phyloP scores from a whole-genome alignment of 2,113 vertebrate genomes.

The Perccottus glenii region DNA sequence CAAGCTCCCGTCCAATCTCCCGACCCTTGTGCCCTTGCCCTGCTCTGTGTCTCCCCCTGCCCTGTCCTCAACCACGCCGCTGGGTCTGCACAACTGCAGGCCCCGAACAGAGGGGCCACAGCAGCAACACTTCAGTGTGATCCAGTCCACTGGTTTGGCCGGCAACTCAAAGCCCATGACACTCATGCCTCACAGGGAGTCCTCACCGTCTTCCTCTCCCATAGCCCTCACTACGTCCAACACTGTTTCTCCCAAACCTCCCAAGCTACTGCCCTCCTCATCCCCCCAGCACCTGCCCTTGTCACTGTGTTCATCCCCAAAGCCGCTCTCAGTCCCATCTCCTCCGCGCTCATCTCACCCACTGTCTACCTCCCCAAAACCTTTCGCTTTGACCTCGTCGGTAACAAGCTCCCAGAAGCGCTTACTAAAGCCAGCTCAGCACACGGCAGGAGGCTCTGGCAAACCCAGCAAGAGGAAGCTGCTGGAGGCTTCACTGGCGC shows the following conservation, averaged over 20 bases:
- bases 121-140: slow-evolving; percentile 96
- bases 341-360: slow-evolving; percentile 67
- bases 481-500: slow-evolving; percentile 87
- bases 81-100: slow-evolving; percentile 89
- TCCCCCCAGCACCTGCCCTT: slow-evolving; percentile 76
- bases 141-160: slow-evolving; percentile 96
- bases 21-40: slow-evolving; percentile 85
- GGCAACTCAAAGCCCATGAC: slow-evolving; percentile 89
- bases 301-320: slow-evolving; percentile 79
- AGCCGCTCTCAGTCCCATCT: slow-evolving; percentile 78
- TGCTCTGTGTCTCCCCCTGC: slow-evolving; percentile 85
- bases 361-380: slow-evolving; percentile 72
- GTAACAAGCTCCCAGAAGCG: slow-evolving; percentile 65
- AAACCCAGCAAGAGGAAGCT: slow-evolving; percentile 92
- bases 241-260: slow-evolving; percentile 82
- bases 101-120: slow-evolving; percentile 89
- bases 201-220: slow-evolving; percentile 74
- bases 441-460: slow-evolving; percentile 74
- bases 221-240: slow-evolving; percentile 43
- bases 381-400: slow-evolving; percentile 70
- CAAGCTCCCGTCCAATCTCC: slow-evolving; percentile 85
- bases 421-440: slow-evolving; percentile 55
- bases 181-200: slow-evolving; percentile 88
- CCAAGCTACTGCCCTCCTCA: slow-evolving; percentile 75
- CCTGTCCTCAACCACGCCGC: slow-evolving; percentile 88